Evolutionary conservation across 2,888 invertebrate genomes (phyloP), one percentile per base, ranked within the genome.

Genomic region (Psococerastis gibbosa): DNA sequence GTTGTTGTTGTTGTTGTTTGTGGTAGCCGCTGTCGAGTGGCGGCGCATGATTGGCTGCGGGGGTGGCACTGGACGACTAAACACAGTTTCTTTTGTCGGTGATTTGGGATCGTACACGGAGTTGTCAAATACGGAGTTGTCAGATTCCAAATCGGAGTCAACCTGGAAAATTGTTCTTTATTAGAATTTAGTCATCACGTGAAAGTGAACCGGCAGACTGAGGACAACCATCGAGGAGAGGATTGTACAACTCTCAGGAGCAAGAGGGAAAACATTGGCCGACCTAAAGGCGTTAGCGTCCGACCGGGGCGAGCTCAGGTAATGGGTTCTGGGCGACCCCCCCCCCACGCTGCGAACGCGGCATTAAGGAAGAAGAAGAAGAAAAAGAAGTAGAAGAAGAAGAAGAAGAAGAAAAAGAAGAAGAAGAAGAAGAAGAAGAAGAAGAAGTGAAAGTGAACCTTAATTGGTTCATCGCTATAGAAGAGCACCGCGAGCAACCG

Each of bases 141-240:
- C 73, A 53, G 70, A 69, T 51, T 73, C 73, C 47, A 72, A 61
- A 56, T 74, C 73, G 46, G 68, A 67, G 54, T 73, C 73, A 51
- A 71, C 63, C 66, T 73, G 65, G 15, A 63, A 59, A 41, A 62
- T n/a, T n/a, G n/a, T n/a, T n/a, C n/a, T n/a, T n/a, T n/a, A n/a
- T n/a, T n/a, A n/a, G 23, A 16, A 20, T 35, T 17, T 34, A 11
- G n/a, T 8, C 23, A 33, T 15, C 18, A 43, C 6, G 17, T 23
- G 31, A 34, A 4, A 15, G n/a, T n/a, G n/a, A n/a, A n/a, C n/a
- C n/a, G n/a, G n/a, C n/a, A n/a, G n/a, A n/a, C n/a, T n/a, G n/a
- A n/a, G n/a, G n/a, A n/a, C n/a, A n/a, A n/a, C n/a, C n/a, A n/a
- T n/a, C n/a, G n/a, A n/a, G n/a, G n/a, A n/a, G 11, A 22, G 6